These are phyloP conservation scores for Sandelia bainsii DNA, from an alignment of 2,797 vertebrate genomes.

Conservation along the genomic window DNA sequence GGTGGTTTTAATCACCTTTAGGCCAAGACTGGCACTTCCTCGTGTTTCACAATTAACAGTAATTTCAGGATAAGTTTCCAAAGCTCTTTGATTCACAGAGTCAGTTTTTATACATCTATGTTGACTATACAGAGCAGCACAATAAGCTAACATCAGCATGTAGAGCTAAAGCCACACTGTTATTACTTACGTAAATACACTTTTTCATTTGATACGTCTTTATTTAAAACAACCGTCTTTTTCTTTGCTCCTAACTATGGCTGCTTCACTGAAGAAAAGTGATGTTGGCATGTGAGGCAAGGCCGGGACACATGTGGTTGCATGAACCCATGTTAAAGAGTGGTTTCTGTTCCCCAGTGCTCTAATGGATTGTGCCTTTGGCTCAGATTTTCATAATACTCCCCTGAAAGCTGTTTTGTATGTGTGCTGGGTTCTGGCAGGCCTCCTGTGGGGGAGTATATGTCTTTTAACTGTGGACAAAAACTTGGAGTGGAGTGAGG, in stretches of 20 bases:
- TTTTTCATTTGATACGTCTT: background rate
- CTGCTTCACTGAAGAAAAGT: slow-evolving; percentile 26
- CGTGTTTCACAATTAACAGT: slow-evolving; percentile 17
- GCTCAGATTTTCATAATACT: slow-evolving; percentile 28
- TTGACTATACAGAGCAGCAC: background rate
- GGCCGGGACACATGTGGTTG: slow-evolving; percentile 37
- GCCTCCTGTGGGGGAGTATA: slow-evolving; percentile 19
- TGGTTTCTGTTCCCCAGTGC: slow-evolving; percentile 33
- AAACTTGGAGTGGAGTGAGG: slow-evolving; percentile 46
- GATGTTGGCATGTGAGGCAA: slow-evolving; percentile 28
- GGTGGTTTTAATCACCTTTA: slow-evolving; percentile 36
- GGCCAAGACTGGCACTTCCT: background rate
- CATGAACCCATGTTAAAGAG: slow-evolving; percentile 31
- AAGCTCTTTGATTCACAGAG: background rate
- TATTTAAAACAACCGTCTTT: background rate
- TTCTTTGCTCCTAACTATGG: background rate
- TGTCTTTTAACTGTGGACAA: slow-evolving; percentile 38
- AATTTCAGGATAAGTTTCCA: slow-evolving; percentile 5
- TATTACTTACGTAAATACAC: background rate
- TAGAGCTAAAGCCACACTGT: background rate
- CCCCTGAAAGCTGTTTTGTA: slow-evolving; percentile 32
- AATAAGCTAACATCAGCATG: background rate
- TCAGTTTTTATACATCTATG: too few relatives aligned
- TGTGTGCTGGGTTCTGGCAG: slow-evolving; percentile 38
- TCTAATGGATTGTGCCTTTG: slow-evolving; percentile 47